phyloP scores from a whole-genome alignment of 2,888 invertebrate species.

The Serrognathus titanus region DNA sequence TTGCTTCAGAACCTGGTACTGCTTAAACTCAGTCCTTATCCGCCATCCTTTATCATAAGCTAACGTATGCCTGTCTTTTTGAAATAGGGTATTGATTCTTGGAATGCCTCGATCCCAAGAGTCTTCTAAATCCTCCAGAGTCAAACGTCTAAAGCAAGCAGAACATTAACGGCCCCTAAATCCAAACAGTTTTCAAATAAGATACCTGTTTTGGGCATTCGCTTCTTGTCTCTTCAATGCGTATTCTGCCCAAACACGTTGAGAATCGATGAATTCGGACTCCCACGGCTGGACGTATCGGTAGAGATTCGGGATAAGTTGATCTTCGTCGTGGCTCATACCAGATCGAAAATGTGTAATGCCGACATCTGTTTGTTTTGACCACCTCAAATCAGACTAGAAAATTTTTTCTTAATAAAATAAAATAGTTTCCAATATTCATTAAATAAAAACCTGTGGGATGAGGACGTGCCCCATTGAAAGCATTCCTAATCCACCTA shows the following conservation, averaged over 20 bases:
- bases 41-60: slow-evolving; percentile 99
- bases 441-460: slow-evolving; percentile 62
- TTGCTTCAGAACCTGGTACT: slow-evolving; percentile 97
- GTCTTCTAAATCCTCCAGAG: slow-evolving; percentile 97
- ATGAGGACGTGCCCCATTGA: slow-evolving; percentile 99
- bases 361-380: slow-evolving; percentile 98
- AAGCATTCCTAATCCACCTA: slow-evolving; percentile 97
- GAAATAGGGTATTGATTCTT: slow-evolving; percentile 97
- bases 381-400: slow-evolving; percentile 90
- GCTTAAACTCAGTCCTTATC: slow-evolving; percentile 98
- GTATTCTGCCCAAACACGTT: slow-evolving; percentile 99
- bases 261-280: slow-evolving; percentile 99
- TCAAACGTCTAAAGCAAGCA: slow-evolving; percentile 64
- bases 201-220: slow-evolving; percentile 83
- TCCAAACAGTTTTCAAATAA: slow-evolving; percentile 43
- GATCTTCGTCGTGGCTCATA: slow-evolving; percentile 99
- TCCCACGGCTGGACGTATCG: slow-evolving; percentile 99
- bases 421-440: background rate
- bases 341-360: slow-evolving; percentile 99
- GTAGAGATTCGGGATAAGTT: slow-evolving; percentile 98
- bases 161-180: too few relatives aligned
- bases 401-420: slow-evolving; percentile 15
- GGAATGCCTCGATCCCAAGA: slow-evolving; percentile 99
- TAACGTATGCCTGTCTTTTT: slow-evolving; percentile 97
- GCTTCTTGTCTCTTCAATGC: slow-evolving; percentile 98